Evolutionary conservation across 2,797 vertebrate genomes (phyloP), one percentile per base, ranked within the genome.

Genomic region (Amblyopsis hoosieri): DNA sequence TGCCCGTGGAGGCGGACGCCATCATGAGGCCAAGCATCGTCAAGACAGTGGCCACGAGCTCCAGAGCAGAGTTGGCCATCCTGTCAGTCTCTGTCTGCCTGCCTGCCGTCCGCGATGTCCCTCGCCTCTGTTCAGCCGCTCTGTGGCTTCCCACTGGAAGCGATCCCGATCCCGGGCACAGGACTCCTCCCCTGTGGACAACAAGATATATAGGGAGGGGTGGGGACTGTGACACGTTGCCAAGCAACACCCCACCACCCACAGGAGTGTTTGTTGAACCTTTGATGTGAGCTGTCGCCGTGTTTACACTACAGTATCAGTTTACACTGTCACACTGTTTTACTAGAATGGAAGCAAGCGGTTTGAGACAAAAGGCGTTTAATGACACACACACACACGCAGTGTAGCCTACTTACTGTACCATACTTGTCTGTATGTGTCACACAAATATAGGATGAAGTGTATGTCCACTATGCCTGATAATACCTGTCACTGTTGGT

Each of bases 21-120:
- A 95, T 95, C 0, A 96, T 81, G 79, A 95, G 75, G 11, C 96
- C 96, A 0, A 94, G 61, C 1, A 94, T 64, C 1, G 94, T 94
- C 7, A 95, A 12, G 2, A 94, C 33, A 47, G 97, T 77, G 5
- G 85, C 96, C 29, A 89, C 75, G 1, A 95, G 87, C 84, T 96
- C 95, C 74, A 98, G 78, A 0, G 85, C 83, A 8, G 86, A 79
- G 67, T 85, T 91, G 33, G 91, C 88, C 93, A 94, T 94, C 48
- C 23, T 33, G 9, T 63, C 45, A 29, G 33, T 59, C 51, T 54
- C 71, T 66, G 4, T 62, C 58, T 53, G 70, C 74, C 67, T 14
- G 63, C 50, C 60, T 6, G 5, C 33, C 33, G 6, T 8, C 3
- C 55, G 12, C 12, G 11, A 19, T 49, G 49, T 45, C 15, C 2